These are phyloP conservation scores for Lydus trimaculatus DNA, from an alignment of 2,888 invertebrate genomes.

Conservation along the genomic window DNA sequence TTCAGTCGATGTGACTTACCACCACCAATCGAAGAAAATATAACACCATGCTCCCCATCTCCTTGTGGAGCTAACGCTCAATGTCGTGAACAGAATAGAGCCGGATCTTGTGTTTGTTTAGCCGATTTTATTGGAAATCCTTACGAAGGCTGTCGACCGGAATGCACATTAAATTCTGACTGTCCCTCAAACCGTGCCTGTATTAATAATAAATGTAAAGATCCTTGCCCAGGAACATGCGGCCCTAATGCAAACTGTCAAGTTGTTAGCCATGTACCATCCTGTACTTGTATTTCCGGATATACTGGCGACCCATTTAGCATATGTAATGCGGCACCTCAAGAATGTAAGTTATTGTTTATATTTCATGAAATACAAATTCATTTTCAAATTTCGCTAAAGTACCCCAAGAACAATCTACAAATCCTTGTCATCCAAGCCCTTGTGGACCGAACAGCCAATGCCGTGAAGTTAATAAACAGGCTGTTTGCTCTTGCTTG, in stretches of 20 bases:
- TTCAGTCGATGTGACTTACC: slow-evolving; percentile 54
- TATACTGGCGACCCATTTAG: slow-evolving; percentile 72
- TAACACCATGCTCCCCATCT: slow-evolving; percentile 67
- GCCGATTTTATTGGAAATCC: slow-evolving; percentile 71
- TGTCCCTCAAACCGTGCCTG: slow-evolving; percentile 73
- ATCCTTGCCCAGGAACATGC: slow-evolving; percentile 72
- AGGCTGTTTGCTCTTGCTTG: slow-evolving; percentile 81
- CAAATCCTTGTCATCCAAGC: slow-evolving; percentile 77
- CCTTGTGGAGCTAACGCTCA: slow-evolving; percentile 73
- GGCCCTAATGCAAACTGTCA: slow-evolving; percentile 71
- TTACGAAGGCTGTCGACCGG: slow-evolving; percentile 69
- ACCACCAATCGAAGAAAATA: slow-evolving; percentile 49
- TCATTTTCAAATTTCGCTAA: slow-evolving; percentile 21
- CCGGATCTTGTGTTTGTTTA: slow-evolving; percentile 66
- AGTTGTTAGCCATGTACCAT: slow-evolving; percentile 70
- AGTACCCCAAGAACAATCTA: slow-evolving; percentile 33
- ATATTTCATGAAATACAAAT: neutral
- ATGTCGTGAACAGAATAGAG: slow-evolving; percentile 62
- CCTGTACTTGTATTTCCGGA: slow-evolving; percentile 69
- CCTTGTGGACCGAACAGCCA: slow-evolving; percentile 85
- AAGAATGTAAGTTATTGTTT: slow-evolving; percentile 40
- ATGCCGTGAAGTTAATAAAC: slow-evolving; percentile 73
- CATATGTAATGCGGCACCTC: slow-evolving; percentile 59
- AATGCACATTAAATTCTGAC: slow-evolving; percentile 71
- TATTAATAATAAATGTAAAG: slow-evolving; percentile 68